These are phyloP conservation scores for Molanna angustata DNA, from an alignment of 2,888 invertebrate species.

Conservation along the genomic window DNA sequence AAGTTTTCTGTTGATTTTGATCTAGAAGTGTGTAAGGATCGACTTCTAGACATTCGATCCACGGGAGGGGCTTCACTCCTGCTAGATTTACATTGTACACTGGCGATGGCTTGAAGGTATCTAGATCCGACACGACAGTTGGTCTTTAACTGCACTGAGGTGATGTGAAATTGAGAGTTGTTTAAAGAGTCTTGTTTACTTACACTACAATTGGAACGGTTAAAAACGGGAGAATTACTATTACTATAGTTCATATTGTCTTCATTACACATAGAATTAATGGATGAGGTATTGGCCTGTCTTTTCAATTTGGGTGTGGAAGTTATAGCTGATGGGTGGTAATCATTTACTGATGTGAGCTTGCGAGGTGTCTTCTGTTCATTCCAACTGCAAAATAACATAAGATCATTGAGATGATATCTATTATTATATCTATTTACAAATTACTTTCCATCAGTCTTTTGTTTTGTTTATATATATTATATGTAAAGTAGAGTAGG, in stretches of 20 bases:
- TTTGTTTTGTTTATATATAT: too few species aligned
- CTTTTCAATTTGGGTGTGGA: slow-evolving; percentile 19
- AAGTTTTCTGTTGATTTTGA: slow-evolving; percentile 55
- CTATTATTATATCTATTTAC: too few species aligned
- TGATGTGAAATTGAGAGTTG: slow-evolving; percentile 40
- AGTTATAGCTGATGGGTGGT: slow-evolving; percentile 17
- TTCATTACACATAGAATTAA: slow-evolving; percentile 9
- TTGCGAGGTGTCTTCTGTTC: slow-evolving; percentile 53
- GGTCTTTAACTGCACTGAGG: slow-evolving; percentile 44
- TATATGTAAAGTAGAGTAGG: too few species aligned
- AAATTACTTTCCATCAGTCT: too few species aligned
- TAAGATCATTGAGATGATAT: slow-evolving; percentile 1
- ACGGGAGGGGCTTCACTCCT: slow-evolving; percentile 48
- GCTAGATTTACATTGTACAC: slow-evolving; percentile 36
- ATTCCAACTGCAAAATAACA: slow-evolving; percentile 49
- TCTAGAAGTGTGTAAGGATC: slow-evolving; percentile 43
- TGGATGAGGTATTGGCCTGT: slow-evolving; percentile 12
- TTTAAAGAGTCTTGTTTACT: slow-evolving; percentile 35
- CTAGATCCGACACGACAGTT: slow-evolving; percentile 51
- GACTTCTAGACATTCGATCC: slow-evolving; percentile 43
- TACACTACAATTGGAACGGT: slow-evolving; percentile 12
- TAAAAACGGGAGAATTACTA: slow-evolving; percentile 9
- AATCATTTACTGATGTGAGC: slow-evolving; percentile 37
- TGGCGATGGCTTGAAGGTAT: slow-evolving; percentile 50
- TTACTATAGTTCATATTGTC: slow-evolving; percentile 7